These are phyloP conservation scores for Murina feae DNA, from an alignment of 2,113 vertebrate species.

Conservation along the genomic window DNA sequence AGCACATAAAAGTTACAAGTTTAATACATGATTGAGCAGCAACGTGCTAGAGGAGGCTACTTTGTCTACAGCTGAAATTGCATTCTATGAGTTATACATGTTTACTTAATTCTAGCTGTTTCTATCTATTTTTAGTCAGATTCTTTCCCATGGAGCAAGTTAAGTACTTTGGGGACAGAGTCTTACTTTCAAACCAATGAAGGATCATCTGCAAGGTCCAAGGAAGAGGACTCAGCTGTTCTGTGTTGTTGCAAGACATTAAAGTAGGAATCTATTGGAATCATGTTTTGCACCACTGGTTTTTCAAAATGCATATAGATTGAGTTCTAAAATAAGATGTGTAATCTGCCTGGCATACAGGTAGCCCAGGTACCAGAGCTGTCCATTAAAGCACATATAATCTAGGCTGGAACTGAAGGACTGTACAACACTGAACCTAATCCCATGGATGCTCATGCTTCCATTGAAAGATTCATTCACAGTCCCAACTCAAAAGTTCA, in stretches of 20 bases:
- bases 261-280: slow-evolving; percentile 9
- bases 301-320: background rate
- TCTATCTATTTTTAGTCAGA: slow-evolving; percentile 42
- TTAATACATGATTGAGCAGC: slow-evolving; percentile 38
- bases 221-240: background rate
- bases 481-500: background rate
- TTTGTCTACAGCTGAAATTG: slow-evolving; percentile 23
- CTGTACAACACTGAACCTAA: background rate
- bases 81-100: slow-evolving; percentile 16
- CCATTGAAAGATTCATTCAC: background rate
- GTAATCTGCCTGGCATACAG: background rate
- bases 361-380: background rate
- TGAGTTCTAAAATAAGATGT: slow-evolving; percentile 37
- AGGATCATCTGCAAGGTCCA: background rate
- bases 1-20: slow-evolving; percentile 34
- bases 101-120: slow-evolving; percentile 47
- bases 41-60: background rate
- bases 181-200: slow-evolving; percentile 24
- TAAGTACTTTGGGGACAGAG: slow-evolving; percentile 13
- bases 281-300: background rate
- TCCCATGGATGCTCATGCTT: background rate
- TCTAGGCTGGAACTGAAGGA: background rate
- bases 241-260: slow-evolving; percentile 13
- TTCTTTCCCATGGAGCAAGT: slow-evolving; percentile 6
- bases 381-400: background rate